Conservation (phyloP, 2,797 vertebrate species). For the Sebastes hopkinsi region DNA sequence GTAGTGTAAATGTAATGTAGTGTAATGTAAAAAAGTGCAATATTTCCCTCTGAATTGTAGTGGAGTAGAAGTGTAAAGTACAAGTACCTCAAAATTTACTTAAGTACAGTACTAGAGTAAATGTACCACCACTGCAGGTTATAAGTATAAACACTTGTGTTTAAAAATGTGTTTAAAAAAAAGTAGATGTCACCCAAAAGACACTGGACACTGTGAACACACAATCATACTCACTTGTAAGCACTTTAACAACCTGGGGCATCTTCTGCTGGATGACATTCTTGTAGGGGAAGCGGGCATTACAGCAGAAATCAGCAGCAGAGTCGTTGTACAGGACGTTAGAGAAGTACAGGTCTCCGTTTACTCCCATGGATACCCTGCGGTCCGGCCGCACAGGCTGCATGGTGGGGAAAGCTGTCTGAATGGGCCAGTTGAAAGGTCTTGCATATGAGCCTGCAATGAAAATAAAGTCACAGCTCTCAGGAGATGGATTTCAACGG, state of each 20-base stretch:
- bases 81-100: too few relatives aligned
- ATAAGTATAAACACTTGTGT: background rate
- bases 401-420: conserved; percentile 86
- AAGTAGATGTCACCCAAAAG: background rate
- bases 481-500: background rate
- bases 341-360: conserved; percentile 95
- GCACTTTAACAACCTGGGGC: conserved; percentile 93
- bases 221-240: conserved; percentile 89
- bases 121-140: background rate
- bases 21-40: too few relatives aligned
- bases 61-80: too few relatives aligned
- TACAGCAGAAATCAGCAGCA: conserved; percentile 93
- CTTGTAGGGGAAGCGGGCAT: conserved; percentile 93
- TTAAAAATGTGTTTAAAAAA: background rate
- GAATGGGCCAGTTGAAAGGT: conserved; percentile 79
- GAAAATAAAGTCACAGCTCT: background rate
- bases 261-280: conserved; percentile 99
- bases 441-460: conserved; percentile 75
- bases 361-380: conserved; percentile 94
- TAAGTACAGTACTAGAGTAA: too few relatives aligned
- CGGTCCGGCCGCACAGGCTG: conserved; percentile 92
- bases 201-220: background rate
- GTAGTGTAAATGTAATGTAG: too few relatives aligned
- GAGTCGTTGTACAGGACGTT: conserved; percentile 92
- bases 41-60: too few relatives aligned